phyloP scores from a whole-genome alignment of 2,113 vertebrate species.

The Petrocephalus microphthalmus region DNA sequence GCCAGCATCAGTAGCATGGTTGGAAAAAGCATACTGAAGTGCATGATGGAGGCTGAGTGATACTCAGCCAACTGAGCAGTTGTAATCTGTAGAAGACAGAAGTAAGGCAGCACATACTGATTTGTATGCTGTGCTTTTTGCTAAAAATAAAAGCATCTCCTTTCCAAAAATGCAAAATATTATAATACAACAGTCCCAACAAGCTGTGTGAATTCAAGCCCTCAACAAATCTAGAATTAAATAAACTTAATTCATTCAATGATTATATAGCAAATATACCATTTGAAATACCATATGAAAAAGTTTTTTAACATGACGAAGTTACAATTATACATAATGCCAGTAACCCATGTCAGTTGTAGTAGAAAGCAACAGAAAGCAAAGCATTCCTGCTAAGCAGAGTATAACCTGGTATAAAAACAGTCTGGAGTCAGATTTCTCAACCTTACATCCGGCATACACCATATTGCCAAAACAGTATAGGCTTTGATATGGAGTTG shows the following conservation, averaged over 20 bases:
- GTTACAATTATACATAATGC: neutral
- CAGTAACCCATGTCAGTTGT: neutral
- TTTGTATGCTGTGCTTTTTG: neutral
- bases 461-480: no score
- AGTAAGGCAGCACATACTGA: neutral
- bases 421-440: neutral
- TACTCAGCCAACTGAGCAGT: neutral
- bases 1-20: constrained; percentile 41
- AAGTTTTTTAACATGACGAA: neutral
- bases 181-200: neutral
- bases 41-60: neutral
- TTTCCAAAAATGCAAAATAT: neutral
- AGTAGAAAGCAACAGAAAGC: neutral
- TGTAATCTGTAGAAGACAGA: neutral
- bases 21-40: constrained; percentile 39
- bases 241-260: neutral
- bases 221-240: neutral
- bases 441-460: neutral
- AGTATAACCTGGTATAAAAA: neutral
- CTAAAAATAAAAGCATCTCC: neutral
- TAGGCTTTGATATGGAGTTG: no score
- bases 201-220: neutral
- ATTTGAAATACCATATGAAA: neutral
- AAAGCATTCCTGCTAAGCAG: neutral
- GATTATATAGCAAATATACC: neutral